phyloP scores from a whole-genome alignment of 2,113 vertebrate genomes.

The Pao palembangensis region DNA sequence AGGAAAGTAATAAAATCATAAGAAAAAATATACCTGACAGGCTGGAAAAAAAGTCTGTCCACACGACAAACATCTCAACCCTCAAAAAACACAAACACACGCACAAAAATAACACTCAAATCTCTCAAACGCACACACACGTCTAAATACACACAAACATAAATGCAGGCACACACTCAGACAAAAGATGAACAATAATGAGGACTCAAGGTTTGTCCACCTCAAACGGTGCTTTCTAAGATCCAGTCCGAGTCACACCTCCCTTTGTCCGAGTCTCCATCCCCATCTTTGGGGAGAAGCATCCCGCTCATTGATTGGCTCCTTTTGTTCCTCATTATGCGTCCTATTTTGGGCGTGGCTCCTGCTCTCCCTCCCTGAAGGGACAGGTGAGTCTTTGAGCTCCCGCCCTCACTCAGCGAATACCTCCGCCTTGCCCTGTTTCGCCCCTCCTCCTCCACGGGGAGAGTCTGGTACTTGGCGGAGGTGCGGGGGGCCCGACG shows the following conservation, averaged over 20 bases:
- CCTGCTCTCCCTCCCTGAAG: constrained; percentile 57
- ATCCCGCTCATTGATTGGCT: constrained; percentile 91
- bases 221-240: constrained; percentile 92
- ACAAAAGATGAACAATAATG: constrained; percentile 31
- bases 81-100: constrained; percentile 3
- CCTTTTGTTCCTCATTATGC: constrained; percentile 77
- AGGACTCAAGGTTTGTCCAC: constrained; percentile 14
- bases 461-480: constrained; percentile 70
- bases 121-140: constrained; percentile 24
- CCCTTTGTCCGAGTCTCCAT: constrained; percentile 73
- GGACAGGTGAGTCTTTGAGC: constrained; percentile 51
- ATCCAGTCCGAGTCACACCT: constrained; percentile 88
- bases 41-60: constrained; percentile 4
- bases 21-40: constrained; percentile 18
- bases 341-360: constrained; percentile 69
- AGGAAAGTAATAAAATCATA: constrained; percentile 41
- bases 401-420: constrained; percentile 83
- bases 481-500: constrained; percentile 50
- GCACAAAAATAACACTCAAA: constrained; percentile 21
- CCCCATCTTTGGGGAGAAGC: constrained; percentile 73
- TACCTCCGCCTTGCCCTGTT: constrained; percentile 82
- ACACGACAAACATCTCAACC: constrained; percentile 9
- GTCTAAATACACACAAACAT: constrained; percentile 32
- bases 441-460: constrained; percentile 70
- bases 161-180: constrained; percentile 33